A percentile compares a stretch with the other conserved stretches of the same genome.
Evolutionary conservation across 2,113 vertebrate species (phyloP).

Genomic region (Lontra canadensis): DNA sequence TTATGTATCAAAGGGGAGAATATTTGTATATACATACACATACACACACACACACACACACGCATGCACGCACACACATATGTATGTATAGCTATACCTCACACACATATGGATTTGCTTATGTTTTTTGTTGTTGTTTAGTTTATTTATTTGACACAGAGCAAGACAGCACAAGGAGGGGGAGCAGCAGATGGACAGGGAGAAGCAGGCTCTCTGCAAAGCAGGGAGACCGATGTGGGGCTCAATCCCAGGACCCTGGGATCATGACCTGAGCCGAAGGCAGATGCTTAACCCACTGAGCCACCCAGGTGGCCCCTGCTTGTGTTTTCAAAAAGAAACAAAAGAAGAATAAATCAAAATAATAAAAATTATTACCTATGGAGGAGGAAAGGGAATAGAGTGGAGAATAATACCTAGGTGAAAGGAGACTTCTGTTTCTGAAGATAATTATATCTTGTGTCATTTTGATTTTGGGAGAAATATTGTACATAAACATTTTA

Average conservation of each 20-base stretch:
- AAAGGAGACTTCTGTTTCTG: neutral
- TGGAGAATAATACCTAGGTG: neutral
- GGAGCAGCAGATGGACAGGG: too few relatives aligned
- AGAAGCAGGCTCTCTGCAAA: too few relatives aligned
- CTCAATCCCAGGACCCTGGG: neutral
- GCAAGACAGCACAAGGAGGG: neutral
- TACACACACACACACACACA: neutral
- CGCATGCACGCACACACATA: too few relatives aligned
- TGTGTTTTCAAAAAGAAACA: neutral
- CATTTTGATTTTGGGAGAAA: constrained; percentile 43
- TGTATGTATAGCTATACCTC: neutral
- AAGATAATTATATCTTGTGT: neutral
- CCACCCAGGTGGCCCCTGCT: neutral
- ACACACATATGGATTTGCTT: neutral
- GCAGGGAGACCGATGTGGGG: too few relatives aligned
- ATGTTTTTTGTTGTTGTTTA: neutral
- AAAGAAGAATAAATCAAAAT: constrained; percentile 28
- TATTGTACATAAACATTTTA: neutral
- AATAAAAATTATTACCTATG: constrained; percentile 29
- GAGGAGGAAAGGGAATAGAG: neutral
- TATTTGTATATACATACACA: neutral
- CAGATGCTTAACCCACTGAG: neutral
- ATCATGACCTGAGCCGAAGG: neutral
- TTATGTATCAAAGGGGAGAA: neutral
- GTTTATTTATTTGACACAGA: neutral